These are phyloP conservation scores for Cirrhinus molitorella DNA, from an alignment of 2,797 vertebrate genomes.

Conservation along the genomic window DNA sequence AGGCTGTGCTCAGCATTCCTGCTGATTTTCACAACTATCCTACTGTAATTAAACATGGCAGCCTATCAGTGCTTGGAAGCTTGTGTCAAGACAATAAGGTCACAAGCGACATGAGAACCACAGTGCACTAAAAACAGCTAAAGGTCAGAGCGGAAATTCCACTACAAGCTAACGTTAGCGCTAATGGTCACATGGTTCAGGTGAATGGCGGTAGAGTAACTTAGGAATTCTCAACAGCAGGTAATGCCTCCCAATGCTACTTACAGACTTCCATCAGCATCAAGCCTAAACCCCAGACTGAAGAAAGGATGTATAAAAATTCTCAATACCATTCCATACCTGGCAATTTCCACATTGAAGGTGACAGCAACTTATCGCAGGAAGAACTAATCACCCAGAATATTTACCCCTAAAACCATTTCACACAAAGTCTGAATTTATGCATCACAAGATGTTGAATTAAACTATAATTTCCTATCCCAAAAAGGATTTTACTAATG, in stretches of 20 bases:
- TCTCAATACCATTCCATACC: too few relatives aligned
- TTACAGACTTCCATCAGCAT: neutral
- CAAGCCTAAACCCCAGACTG: neutral
- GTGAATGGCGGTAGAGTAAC: too few relatives aligned
- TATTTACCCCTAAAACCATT: neutral
- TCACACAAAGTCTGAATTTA: neutral
- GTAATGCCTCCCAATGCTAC: neutral
- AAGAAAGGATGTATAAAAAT: neutral
- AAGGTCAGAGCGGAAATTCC: neutral
- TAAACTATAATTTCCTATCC: neutral
- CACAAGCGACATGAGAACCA: neutral
- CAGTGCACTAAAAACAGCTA: neutral
- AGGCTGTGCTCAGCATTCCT: neutral
- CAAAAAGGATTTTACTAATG: neutral
- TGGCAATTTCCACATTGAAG: neutral
- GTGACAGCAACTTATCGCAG: neutral
- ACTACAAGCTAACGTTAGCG: neutral
- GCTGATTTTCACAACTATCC: neutral
- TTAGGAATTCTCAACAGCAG: too few relatives aligned
- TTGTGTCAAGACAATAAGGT: neutral
- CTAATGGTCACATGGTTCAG: neutral
- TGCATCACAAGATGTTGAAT: neutral
- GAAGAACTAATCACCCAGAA: neutral
- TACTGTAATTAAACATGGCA: neutral
- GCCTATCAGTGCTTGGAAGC: slow-evolving; percentile 7